These are phyloP conservation scores for Automeris io DNA, from an alignment of 2,888 invertebrate genomes.

Conservation along the genomic window DNA sequence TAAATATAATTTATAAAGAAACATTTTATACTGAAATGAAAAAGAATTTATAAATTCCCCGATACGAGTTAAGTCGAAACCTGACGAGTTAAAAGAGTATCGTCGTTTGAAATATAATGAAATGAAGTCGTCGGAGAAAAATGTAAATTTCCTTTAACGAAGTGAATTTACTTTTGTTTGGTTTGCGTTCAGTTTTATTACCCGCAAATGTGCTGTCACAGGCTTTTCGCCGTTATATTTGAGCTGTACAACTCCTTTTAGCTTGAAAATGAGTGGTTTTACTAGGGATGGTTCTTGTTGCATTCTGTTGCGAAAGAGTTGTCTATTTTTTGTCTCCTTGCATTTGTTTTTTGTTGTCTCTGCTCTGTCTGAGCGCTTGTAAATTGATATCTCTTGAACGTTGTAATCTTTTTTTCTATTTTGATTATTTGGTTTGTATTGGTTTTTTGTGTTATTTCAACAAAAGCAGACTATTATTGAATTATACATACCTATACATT, in stretches of 20 bases:
- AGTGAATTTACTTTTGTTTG: conserved; percentile 54
- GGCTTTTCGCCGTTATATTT: conserved; percentile 22
- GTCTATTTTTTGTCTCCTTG: too few species aligned
- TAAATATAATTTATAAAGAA: neutral
- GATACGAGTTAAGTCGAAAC: neutral
- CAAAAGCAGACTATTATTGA: neutral
- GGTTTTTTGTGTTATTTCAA: too few species aligned
- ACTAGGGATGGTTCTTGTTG: conserved; percentile 21
- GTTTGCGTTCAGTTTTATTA: conserved; percentile 22
- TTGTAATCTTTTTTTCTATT: neutral
- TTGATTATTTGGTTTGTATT: neutral
- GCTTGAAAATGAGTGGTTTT: conserved; percentile 12
- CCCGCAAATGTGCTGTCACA: conserved; percentile 28
- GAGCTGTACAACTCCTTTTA: conserved; percentile 4
- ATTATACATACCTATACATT: neutral
- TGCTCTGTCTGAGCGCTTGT: conserved; percentile 31
- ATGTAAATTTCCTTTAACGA: conserved; percentile 68
- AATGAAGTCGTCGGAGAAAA: conserved; percentile 49
- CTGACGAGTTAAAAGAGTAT: conserved; percentile 24
- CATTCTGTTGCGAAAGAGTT: conserved; percentile 11
- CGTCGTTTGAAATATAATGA: conserved; percentile 34
- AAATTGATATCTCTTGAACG: conserved; percentile 40
- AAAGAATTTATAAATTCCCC: conserved; percentile 1
- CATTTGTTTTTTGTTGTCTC: conserved; percentile 34
- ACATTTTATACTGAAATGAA: neutral